Base-by-base conservation (phyloP, 2,113 vertebrate genomes). In the Trochalopteron elliotii region DNA sequence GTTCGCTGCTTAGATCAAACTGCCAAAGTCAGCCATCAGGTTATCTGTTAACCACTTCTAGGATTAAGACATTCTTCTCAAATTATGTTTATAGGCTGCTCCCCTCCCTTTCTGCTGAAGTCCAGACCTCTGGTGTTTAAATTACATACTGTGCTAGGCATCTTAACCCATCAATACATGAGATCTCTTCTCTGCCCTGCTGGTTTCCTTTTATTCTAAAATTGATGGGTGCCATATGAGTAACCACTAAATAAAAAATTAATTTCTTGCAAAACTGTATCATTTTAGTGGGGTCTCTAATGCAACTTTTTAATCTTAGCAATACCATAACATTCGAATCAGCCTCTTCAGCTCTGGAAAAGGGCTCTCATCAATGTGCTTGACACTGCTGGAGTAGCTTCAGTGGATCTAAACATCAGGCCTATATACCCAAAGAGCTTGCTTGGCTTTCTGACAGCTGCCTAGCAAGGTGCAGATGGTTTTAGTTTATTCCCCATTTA, bases 401-500 rank as follows among this genome's bases (percentile, higher is more conserved):
- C 87, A 82, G 91, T 89, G 61, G 79, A 65, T 92, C 93, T 84
- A 81, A 97, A 89, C 49, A 71, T 87, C 80, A 92, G 88, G 80
- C 57, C 74, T 61, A 7, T 60, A 75, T 68, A 95, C 78, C 84
- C 82, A 78, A 82, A 93, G 64, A 93, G 69, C 47, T 90, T 19
- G 8, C 90, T 83, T 97, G 94, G 87, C 94, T 95, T 90, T 83
- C 91, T 91, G 91, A 93, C 97, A 97, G 87, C 82, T 94, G 91
- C 68, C 76, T 91, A 80, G 93, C 56, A 86, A 60, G 94, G 89
- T 94, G 89, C 90, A 95, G 91, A 91, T 96, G 96, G 89, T 95
- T 97, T 95, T 35, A 81, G 82, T 97, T 97, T 95, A 95, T 97
- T 94, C 60, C 79, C 57, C 96, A 90, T 96, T 96, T 96, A 95